These are phyloP conservation scores for Scylla paramamosain DNA, from an alignment of 1,140 invertebrate genomes.

Conservation along the genomic window DNA sequence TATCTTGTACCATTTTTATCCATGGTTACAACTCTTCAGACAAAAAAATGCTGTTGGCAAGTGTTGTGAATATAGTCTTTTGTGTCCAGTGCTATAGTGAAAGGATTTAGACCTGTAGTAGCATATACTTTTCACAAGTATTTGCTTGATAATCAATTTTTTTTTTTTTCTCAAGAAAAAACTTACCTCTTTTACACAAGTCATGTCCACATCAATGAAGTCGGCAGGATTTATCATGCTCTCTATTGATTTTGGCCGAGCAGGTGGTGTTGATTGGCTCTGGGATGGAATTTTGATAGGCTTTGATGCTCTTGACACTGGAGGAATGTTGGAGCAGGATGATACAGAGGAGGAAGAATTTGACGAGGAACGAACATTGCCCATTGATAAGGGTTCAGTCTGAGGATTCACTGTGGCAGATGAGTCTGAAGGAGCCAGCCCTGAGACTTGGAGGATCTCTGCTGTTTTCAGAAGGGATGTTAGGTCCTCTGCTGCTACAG, in stretches of 20 bases:
- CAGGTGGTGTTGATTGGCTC: conserved; percentile 35
- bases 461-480: conserved; percentile 92
- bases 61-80: neutral
- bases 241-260: conserved; percentile 66
- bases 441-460: conserved; percentile 89
- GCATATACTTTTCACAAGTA: neutral
- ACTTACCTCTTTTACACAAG: conserved; percentile 72
- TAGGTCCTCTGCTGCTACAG: conserved; percentile 94
- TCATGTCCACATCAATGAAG: conserved; percentile 73
- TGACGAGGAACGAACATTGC: conserved; percentile 59
- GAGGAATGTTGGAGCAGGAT: conserved; percentile 31
- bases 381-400: conserved; percentile 38
- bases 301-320: conserved; percentile 33
- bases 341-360: conserved; percentile 52
- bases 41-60: neutral
- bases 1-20: neutral
- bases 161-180: no score
- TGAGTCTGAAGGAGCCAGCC: conserved; percentile 83
- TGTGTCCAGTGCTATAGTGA: neutral
- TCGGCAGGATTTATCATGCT: conserved; percentile 67
- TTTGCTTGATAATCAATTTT: neutral
- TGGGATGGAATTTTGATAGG: neutral
- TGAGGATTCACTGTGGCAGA: conserved; percentile 61
- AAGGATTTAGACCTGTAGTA: neutral
- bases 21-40: neutral